A percentile compares a stretch with the other conserved stretches of the same genome.
Evolutionary conservation across 2,888 invertebrate genomes (phyloP).

Genomic region (Yponomeuta sedellus): DNA sequence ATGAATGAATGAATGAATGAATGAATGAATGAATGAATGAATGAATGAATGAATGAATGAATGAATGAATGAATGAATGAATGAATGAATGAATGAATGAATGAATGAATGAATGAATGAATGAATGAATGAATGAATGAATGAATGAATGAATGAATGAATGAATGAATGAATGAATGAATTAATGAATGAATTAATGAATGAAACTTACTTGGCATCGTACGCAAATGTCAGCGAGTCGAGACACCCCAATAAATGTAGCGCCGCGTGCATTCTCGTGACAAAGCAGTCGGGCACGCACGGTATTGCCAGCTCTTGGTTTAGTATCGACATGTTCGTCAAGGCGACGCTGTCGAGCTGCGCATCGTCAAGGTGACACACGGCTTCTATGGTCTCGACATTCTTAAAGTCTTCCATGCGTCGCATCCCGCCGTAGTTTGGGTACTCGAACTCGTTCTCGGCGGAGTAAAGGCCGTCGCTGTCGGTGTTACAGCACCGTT

Average conservation of each 20-base stretch:
- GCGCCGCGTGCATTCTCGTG: slow-evolving; percentile 91
- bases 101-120: too few relatives aligned
- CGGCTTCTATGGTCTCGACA: slow-evolving; percentile 51
- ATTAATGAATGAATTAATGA: too few relatives aligned
- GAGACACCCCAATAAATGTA: slow-evolving; percentile 91
- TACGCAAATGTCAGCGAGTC: slow-evolving; percentile 91
- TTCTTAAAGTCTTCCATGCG: slow-evolving; percentile 62
- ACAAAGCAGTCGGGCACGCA: slow-evolving; percentile 81
- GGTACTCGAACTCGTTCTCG: slow-evolving; percentile 51
- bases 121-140: too few relatives aligned
- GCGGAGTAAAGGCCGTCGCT: slow-evolving; percentile 31
- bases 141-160: too few relatives aligned
- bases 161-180: too few relatives aligned
- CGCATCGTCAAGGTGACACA: slow-evolving; percentile 42
- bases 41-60: too few relatives aligned
- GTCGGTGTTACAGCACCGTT: slow-evolving; percentile 49
- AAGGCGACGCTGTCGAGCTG: slow-evolving; percentile 47
- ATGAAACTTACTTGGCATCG: slow-evolving; percentile 73
- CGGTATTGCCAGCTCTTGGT: slow-evolving; percentile 89
- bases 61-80: too few relatives aligned
- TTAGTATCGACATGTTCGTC: slow-evolving; percentile 79
- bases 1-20: too few relatives aligned
- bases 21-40: too few relatives aligned
- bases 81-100: too few relatives aligned
- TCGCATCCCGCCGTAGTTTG: slow-evolving; percentile 59